phyloP scores from a whole-genome alignment of 2,113 vertebrate genomes.

The Choloepus hoffmanni region DNA sequence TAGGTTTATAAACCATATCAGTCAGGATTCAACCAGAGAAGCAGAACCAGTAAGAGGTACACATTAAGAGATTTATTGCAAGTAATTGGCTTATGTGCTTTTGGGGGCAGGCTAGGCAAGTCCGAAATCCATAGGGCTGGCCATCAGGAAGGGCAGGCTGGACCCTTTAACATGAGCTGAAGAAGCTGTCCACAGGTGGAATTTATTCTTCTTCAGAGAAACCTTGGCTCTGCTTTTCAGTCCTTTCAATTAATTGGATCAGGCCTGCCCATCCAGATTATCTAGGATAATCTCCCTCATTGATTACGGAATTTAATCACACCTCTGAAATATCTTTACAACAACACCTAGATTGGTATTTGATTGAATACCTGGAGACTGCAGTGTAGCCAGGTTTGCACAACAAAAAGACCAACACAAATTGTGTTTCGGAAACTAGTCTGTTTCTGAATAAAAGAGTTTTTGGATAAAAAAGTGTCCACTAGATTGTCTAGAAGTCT shows the following conservation, averaged over 20 bases:
- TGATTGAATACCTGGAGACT: neutral
- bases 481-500: neutral
- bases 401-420: neutral
- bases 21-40: constrained; percentile 28
- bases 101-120: neutral
- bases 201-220: constrained; percentile 1
- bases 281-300: neutral
- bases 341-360: neutral
- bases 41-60: neutral
- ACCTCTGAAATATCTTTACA: constrained; percentile 4
- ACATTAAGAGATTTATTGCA: neutral
- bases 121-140: neutral
- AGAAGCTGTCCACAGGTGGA: neutral
- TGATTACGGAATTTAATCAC: neutral
- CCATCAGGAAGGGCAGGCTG: neutral
- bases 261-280: neutral
- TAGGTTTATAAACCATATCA: neutral
- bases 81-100: neutral
- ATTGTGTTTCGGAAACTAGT: neutral
- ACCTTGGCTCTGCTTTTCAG: neutral
- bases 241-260: neutral
- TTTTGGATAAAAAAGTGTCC: neutral
- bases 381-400: neutral
- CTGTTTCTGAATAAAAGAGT: neutral
- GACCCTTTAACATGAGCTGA: neutral